Conservation (phyloP, 2,797 vertebrate genomes). For the Cygnus olor region DNA sequence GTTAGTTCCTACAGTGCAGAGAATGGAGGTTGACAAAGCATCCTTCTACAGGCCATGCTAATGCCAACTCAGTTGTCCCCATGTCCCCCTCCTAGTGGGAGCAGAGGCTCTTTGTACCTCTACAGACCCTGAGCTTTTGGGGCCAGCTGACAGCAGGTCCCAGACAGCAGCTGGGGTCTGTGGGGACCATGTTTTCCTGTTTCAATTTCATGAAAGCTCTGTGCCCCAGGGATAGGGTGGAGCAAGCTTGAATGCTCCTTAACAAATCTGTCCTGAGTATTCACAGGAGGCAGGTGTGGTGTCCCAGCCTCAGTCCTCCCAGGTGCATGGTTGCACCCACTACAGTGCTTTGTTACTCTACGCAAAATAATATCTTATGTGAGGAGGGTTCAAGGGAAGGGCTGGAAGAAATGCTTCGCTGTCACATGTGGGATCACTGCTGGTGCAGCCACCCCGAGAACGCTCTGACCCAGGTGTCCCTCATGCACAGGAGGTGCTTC, state of each 20-base stretch:
- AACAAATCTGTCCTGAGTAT: not conserved
- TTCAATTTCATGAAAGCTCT: not conserved
- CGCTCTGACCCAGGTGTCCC: not conserved
- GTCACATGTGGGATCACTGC: not conserved
- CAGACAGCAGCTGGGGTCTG: not conserved
- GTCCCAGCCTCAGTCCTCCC: not conserved
- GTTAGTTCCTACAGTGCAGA: not conserved
- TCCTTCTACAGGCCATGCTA: rapidly evolving
- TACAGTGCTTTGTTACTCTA: not conserved
- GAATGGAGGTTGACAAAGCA: not conserved
- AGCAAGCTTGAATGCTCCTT: not conserved
- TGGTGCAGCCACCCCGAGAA: not conserved
- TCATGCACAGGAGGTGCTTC: not conserved
- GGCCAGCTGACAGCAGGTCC: not conserved
- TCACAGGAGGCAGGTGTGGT: not conserved
- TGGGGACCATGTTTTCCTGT: not conserved
- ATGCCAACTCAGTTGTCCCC: not conserved
- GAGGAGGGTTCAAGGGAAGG: not conserved
- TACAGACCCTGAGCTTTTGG: not conserved
- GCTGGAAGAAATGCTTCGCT: not conserved
- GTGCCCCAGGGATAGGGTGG: not conserved
- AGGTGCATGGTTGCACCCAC: not conserved
- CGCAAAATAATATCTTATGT: not conserved
- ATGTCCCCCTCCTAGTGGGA: not conserved
- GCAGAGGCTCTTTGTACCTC: not conserved